phyloP scores from a whole-genome alignment of 2,797 vertebrate species.

The Gastrophryne carolinensis region DNA sequence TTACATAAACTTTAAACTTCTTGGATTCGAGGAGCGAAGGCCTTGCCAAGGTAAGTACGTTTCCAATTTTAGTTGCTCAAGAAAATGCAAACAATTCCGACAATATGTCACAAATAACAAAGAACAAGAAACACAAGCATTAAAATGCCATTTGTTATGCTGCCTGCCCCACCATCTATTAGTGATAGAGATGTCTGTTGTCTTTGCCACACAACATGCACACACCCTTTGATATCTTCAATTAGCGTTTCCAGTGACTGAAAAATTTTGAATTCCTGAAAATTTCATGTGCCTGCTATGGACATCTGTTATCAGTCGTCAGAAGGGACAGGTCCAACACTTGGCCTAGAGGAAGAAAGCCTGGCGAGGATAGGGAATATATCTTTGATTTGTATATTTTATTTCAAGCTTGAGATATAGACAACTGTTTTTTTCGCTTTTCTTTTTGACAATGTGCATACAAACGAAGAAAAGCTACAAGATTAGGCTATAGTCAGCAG shows the following conservation, averaged over 20 bases:
- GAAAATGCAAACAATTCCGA: constrained; percentile 1
- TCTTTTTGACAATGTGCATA: no score
- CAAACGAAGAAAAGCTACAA: no score
- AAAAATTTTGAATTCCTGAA: neutral
- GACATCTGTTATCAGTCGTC: no score
- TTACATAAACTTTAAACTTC: constrained; percentile 34
- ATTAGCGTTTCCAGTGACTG: neutral
- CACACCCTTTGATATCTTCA: neutral
- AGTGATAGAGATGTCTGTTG: neutral
- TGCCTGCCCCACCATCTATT: no score
- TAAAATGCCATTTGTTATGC: no score
- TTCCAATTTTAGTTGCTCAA: neutral
- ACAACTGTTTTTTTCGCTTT: no score
- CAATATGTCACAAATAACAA: neutral
- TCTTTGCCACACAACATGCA: neutral
- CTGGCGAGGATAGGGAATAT: no score
- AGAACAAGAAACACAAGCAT: neutral
- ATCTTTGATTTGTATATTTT: no score
- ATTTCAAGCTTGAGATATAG: no score
- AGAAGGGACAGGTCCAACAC: no score
- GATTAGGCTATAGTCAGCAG: no score
- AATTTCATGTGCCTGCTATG: neutral
- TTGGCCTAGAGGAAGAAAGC: no score
- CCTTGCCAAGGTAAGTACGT: constrained; percentile 29
- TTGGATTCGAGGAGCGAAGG: neutral